A percentile compares a stretch with the other conserved stretches of the same genome.
Evolutionary conservation across 1,140 invertebrate species (phyloP).

Genomic region (Megathymus violae): DNA sequence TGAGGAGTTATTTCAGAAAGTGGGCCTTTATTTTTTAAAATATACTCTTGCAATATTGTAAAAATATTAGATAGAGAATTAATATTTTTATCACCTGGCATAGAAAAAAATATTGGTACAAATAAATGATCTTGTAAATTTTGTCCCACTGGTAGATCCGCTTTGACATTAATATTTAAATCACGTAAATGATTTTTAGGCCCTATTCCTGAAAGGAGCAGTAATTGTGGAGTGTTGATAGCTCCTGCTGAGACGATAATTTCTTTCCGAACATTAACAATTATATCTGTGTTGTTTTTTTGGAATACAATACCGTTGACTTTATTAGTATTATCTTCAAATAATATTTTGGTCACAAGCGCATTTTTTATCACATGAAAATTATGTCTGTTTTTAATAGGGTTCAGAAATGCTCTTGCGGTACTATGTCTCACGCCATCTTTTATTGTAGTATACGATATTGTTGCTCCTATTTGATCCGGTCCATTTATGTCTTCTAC

Average conservation of each 20-base stretch:
- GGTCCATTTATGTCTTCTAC: constrained; percentile 83
- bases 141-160: constrained; percentile 86
- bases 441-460: constrained; percentile 67
- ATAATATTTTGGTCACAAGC: constrained; percentile 85
- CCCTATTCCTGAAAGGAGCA: constrained; percentile 91
- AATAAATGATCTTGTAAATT: constrained; percentile 87
- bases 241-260: constrained; percentile 88
- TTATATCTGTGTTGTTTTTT: constrained; percentile 75
- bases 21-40: constrained; percentile 44
- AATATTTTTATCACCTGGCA: constrained; percentile 38
- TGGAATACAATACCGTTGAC: constrained; percentile 85
- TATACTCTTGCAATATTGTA: constrained; percentile 38
- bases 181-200: constrained; percentile 86
- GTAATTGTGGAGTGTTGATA: constrained; percentile 87
- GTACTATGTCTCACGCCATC: constrained; percentile 76
- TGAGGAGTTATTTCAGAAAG: constrained; percentile 44
- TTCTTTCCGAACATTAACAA: constrained; percentile 85
- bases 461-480: constrained; percentile 73
- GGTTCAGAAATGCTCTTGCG: constrained; percentile 83
- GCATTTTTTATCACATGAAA: constrained; percentile 88
- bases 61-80: constrained; percentile 38
- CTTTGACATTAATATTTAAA: constrained; percentile 84
- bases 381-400: constrained; percentile 84
- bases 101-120: constrained; percentile 47
- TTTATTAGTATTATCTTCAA: constrained; percentile 78